Evolutionary conservation across 2,113 vertebrate genomes (phyloP).

Genomic region (Pangasianodon gigas): DNA sequence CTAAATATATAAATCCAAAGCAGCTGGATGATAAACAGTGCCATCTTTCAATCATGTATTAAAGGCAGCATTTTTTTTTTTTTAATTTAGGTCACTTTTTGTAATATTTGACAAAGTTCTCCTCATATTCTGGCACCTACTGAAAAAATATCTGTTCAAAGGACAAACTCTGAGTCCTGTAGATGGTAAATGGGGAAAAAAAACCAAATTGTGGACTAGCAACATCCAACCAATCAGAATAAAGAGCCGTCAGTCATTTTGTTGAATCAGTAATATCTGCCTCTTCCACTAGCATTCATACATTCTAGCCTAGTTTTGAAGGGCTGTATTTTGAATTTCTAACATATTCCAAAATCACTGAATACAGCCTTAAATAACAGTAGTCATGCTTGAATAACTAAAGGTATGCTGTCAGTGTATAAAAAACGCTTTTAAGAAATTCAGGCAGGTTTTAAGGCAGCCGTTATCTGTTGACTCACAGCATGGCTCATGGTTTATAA

Average conservation of each 20-base stretch:
- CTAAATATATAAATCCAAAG: background rate
- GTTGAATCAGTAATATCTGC: background rate
- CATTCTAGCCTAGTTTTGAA: background rate
- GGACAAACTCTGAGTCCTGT: background rate
- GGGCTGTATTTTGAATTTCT: background rate
- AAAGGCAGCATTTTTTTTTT: background rate
- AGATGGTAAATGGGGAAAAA: background rate
- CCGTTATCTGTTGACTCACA: conserved; percentile 43
- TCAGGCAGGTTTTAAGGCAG: conserved; percentile 10
- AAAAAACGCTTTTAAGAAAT: background rate
- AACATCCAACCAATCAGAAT: background rate
- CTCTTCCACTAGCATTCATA: background rate
- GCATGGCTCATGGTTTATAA: conserved; percentile 29
- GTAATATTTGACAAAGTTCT: background rate
- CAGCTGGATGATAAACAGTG: background rate
- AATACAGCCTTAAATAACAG: background rate
- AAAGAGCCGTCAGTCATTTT: background rate
- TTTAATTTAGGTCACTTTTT: background rate
- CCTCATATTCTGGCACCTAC: background rate
- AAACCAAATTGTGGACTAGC: too few relatives aligned
- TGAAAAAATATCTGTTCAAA: background rate
- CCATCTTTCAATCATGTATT: background rate
- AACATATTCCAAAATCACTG: background rate
- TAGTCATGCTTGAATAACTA: background rate
- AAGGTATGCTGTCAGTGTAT: background rate